Evolutionary conservation across 2,888 invertebrate species (phyloP).

Genomic region (Anorthoa munda): DNA sequence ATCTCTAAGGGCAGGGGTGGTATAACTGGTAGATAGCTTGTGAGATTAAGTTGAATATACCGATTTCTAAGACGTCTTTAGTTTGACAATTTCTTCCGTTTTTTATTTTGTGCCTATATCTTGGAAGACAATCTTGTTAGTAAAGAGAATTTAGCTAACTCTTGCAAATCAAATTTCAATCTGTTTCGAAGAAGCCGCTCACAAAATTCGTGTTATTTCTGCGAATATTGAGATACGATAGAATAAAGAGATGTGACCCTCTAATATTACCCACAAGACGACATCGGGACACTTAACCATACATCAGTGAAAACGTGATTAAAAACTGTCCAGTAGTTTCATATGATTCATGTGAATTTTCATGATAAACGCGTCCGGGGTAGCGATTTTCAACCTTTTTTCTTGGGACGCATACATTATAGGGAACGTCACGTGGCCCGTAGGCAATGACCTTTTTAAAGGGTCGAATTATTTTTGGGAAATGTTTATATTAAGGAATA

Average conservation of each 20-base stretch:
- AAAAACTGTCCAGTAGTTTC: slow-evolving; percentile 52
- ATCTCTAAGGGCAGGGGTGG: slow-evolving; percentile 15
- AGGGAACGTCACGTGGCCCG: slow-evolving; percentile 30
- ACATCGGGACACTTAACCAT: slow-evolving; percentile 15
- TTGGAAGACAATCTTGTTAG: neutral
- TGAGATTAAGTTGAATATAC: neutral
- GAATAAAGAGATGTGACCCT: slow-evolving; percentile 16
- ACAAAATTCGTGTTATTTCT: neutral
- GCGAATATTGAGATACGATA: slow-evolving; percentile 2
- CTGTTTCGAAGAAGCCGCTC: neutral
- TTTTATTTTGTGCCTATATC: neutral
- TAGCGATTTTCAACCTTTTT: slow-evolving; percentile 46
- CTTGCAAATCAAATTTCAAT: neutral
- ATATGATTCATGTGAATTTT: slow-evolving; percentile 51
- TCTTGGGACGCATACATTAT: slow-evolving; percentile 45
- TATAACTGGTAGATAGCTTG: slow-evolving; percentile 17
- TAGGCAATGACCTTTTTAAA: slow-evolving; percentile 38
- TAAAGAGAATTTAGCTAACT: neutral
- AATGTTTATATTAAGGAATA: slow-evolving; percentile 15
- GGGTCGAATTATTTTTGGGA: slow-evolving; percentile 24
- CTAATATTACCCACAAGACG: slow-evolving; percentile 19
- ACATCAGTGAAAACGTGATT: slow-evolving; percentile 43
- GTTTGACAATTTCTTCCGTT: neutral
- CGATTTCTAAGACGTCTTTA: neutral
- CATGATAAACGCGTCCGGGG: slow-evolving; percentile 26